Percentiles rank a stretch among this genome's conserved stretches.
Evolutionary conservation across 2,797 vertebrate genomes (phyloP).

Genomic region (Aotus griseimembra): DNA sequence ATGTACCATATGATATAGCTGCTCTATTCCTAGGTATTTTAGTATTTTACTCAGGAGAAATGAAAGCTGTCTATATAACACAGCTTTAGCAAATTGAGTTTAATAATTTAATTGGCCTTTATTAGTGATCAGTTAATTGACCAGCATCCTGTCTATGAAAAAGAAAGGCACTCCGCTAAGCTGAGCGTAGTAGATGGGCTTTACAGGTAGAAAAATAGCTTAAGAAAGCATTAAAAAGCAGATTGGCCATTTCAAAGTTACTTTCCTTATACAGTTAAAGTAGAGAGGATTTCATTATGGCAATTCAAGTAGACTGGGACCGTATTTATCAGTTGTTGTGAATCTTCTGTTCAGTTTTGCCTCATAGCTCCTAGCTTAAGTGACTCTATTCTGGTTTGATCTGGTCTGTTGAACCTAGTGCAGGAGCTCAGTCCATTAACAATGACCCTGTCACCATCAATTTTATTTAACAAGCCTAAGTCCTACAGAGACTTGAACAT

Average conservation of each 20-base stretch:
- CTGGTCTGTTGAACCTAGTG: background rate
- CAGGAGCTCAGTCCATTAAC: background rate
- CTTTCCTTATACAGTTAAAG: background rate
- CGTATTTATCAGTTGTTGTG: background rate
- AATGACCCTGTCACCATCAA: background rate
- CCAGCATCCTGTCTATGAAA: background rate
- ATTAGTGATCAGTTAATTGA: background rate
- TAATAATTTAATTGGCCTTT: background rate
- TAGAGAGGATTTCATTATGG: background rate
- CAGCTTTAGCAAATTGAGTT: background rate
- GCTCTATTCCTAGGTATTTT: background rate
- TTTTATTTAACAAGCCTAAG: background rate
- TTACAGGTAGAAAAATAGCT: background rate
- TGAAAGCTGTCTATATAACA: background rate
- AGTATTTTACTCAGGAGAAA: background rate
- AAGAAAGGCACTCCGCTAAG: background rate
- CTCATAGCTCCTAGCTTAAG: background rate
- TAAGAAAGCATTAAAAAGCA: background rate
- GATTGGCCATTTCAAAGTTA: background rate
- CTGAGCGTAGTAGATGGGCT: background rate
- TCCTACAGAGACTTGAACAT: background rate
- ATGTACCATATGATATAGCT: background rate
- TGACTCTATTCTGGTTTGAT: background rate
- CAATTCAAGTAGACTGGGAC: background rate
- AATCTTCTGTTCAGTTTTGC: background rate